These are phyloP conservation scores for Nemotelus nigrinus DNA, from an alignment of 2,888 invertebrate genomes.

Conservation along the genomic window DNA sequence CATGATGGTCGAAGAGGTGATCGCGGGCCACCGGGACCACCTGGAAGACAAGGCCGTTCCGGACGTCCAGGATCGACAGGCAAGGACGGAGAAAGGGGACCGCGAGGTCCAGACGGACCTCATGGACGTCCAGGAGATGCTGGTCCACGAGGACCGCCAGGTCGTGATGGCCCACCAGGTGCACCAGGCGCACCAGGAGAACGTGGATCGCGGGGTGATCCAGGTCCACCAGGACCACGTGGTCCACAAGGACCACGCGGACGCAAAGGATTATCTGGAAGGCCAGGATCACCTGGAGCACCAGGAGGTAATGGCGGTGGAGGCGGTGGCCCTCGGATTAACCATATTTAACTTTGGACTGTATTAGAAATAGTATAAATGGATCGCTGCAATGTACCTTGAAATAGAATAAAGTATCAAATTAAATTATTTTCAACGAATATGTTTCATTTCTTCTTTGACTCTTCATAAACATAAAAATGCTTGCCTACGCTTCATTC, in stretches of 20 bases:
- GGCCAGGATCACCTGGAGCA: neutral
- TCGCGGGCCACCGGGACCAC: slow-evolving; percentile 18
- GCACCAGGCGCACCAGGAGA: slow-evolving; percentile 25
- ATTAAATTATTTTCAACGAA: too few relatives aligned
- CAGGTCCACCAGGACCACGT: slow-evolving; percentile 20
- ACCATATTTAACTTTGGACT: too few relatives aligned
- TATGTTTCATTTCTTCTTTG: too few relatives aligned
- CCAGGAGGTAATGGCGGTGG: neutral
- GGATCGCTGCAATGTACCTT: too few relatives aligned
- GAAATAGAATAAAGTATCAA: too few relatives aligned
- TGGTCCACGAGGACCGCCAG: slow-evolving; percentile 19
- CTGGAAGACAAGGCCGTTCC: slow-evolving; percentile 21
- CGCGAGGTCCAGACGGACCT: slow-evolving; percentile 23
- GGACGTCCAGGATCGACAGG: slow-evolving; percentile 25
- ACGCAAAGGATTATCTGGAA: neutral
- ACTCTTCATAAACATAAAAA: too few relatives aligned
- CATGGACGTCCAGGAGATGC: slow-evolving; percentile 31
- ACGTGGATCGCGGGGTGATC: neutral
- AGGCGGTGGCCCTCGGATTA: too few relatives aligned
- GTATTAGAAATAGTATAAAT: too few relatives aligned
- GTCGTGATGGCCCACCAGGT: slow-evolving; percentile 28
- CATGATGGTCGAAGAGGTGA: slow-evolving; percentile 12
- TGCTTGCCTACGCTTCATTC: too few relatives aligned
- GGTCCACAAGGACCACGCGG: slow-evolving; percentile 23
- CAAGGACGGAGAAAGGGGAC: slow-evolving; percentile 14